A percentile compares a stretch with the other conserved stretches of the same genome.
Evolutionary conservation across 2,113 vertebrate species (phyloP).

Genomic region (Shinisaurus crocodilurus): DNA sequence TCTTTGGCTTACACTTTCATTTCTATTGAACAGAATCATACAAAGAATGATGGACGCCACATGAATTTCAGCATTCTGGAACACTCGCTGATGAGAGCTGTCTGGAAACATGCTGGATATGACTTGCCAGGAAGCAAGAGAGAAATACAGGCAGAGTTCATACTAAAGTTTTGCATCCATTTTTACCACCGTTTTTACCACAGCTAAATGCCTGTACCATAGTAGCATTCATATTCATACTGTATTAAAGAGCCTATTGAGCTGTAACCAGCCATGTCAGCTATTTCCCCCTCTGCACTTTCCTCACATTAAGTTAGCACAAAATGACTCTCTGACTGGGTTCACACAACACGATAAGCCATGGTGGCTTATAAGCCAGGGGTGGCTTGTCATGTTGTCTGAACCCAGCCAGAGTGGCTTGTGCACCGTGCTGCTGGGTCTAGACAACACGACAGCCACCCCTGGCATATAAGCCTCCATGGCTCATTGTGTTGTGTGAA

Average conservation of each 20-base stretch:
- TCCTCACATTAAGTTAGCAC: neutral
- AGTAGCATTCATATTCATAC: neutral
- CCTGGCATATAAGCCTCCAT: no score
- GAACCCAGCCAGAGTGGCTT: no score
- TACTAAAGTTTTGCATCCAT: neutral
- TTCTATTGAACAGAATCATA: conserved; percentile 45
- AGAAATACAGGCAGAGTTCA: neutral
- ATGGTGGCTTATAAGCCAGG: no score
- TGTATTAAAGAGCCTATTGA: neutral
- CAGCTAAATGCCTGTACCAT: neutral
- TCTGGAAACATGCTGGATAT: neutral
- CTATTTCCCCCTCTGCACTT: neutral
- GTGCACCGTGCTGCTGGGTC: no score
- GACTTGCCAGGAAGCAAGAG: neutral
- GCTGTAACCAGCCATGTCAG: neutral
- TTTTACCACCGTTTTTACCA: neutral
- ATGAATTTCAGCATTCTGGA: conserved; percentile 57
- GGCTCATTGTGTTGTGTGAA: no score
- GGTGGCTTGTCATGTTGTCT: no score
- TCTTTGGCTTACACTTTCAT: conserved; percentile 35
- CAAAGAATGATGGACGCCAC: conserved; percentile 49
- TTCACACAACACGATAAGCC: no score
- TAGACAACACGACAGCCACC: no score
- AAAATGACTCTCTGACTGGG: no score
- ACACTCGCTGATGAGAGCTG: neutral